Percentiles rank a stretch among this genome's conserved stretches.
Conservation (phyloP, 1,140 invertebrate species). For the Drosophila ironensis region DNA sequence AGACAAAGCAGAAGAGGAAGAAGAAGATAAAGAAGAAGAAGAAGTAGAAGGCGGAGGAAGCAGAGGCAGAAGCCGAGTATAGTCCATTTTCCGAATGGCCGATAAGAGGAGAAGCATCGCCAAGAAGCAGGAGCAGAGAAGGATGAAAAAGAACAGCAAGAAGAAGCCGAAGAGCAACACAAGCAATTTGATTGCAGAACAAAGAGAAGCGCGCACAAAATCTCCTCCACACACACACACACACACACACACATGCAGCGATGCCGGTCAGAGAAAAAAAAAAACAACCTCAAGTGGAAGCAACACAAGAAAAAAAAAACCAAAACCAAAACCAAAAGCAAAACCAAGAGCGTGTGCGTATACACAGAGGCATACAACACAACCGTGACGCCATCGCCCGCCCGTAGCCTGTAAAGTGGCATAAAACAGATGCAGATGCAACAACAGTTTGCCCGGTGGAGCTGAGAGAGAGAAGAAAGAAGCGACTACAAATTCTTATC, state of each 20-base stretch:
- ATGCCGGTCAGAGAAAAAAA: constrained; percentile 5
- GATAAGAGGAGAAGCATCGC: constrained; percentile 35
- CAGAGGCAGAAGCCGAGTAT: constrained; percentile 6
- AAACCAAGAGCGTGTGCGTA: no score
- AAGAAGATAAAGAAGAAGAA: neutral
- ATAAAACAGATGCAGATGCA: constrained; percentile 55
- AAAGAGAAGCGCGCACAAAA: constrained; percentile 49
- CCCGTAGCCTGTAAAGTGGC: constrained; percentile 50
- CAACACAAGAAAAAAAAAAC: neutral
- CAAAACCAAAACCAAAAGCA: constrained; percentile 1
- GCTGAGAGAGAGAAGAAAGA: constrained; percentile 2
- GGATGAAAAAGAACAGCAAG: neutral
- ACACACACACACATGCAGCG: constrained; percentile 11
- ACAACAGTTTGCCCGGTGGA: constrained; percentile 7
- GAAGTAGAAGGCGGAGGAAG: neutral
- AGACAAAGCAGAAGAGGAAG: constrained; percentile 20
- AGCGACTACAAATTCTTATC: constrained; percentile 54
- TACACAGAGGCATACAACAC: no score
- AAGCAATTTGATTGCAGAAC: constrained; percentile 38
- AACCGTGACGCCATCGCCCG: constrained; percentile 41
- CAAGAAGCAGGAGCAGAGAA: neutral
- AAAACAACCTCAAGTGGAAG: constrained; percentile 49
- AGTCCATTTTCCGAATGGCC: constrained; percentile 45
- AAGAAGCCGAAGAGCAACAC: constrained; percentile 1
- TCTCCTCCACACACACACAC: constrained; percentile 36